These are phyloP conservation scores for Scopus umbretta DNA, from an alignment of 2,113 vertebrate genomes.

Conservation along the genomic window DNA sequence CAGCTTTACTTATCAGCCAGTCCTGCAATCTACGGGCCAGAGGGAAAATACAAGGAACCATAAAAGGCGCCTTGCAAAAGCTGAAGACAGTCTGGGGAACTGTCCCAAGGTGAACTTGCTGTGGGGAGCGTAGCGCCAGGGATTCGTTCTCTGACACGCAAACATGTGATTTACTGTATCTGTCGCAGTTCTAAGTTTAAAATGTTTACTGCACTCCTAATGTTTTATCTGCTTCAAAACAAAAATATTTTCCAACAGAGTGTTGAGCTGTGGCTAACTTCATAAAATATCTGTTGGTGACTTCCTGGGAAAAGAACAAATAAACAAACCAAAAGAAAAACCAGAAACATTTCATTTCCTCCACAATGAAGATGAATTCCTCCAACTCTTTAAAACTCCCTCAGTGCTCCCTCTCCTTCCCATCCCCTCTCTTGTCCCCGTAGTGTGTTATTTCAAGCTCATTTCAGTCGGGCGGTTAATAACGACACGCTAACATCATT, in stretches of 20 bases:
- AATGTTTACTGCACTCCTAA: background rate
- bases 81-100: background rate
- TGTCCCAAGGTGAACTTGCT: conserved; percentile 3
- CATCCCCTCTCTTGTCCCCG: background rate
- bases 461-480: background rate
- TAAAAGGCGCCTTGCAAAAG: background rate
- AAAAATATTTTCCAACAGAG: conserved; percentile 8
- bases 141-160: background rate
- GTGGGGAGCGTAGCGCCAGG: background rate
- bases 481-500: background rate
- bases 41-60: background rate
- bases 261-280: conserved; percentile 23
- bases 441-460: background rate
- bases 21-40: background rate
- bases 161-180: conserved; percentile 25
- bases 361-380: background rate
- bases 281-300: background rate
- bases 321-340: background rate
- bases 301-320: conserved; percentile 37
- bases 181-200: conserved; percentile 13
- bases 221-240: background rate
- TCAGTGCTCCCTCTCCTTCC: background rate
- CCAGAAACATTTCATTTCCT: conserved; percentile 30
- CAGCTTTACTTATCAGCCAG: background rate
- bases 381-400: background rate